These are phyloP conservation scores for Cryptus viduatorius DNA, from an alignment of 2,888 invertebrate species.

Conservation along the genomic window DNA sequence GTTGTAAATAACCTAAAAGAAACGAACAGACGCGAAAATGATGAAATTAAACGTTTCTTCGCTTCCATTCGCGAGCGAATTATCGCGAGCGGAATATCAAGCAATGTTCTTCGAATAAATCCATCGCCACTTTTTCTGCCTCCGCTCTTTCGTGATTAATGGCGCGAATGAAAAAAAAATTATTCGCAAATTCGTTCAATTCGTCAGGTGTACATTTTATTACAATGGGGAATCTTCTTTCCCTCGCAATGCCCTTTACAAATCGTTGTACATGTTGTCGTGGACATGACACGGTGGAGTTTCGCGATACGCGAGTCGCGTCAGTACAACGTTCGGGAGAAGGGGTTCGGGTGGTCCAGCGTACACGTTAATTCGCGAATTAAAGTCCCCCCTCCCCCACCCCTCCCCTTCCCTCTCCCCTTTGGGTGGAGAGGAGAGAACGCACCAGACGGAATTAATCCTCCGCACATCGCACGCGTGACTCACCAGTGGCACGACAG, in stretches of 20 bases:
- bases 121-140: not conserved
- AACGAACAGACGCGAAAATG: conserved; percentile 5
- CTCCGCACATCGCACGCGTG: conserved; percentile 64
- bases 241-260: conserved; percentile 9
- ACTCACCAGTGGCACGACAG: conserved; percentile 65
- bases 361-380: conserved; percentile 70
- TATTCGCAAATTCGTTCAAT: conserved; percentile 28
- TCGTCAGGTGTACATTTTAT: conserved; percentile 11
- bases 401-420: no score
- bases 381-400: conserved; percentile 64
- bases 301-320: conserved; percentile 25
- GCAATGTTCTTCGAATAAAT: not conserved
- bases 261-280: conserved; percentile 29
- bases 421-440: conserved; percentile 43
- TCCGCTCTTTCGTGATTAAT: not conserved
- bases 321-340: conserved; percentile 10
- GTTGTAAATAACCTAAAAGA: not conserved
- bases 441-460: conserved; percentile 73
- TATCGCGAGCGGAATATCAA: not conserved
- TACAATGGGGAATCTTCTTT: conserved; percentile 11
- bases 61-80: conserved; percentile 10
- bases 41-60: conserved; percentile 3
- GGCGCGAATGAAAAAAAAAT: not conserved
- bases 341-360: conserved; percentile 48
- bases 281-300: conserved; percentile 7